Base-by-base conservation (phyloP, 2,113 vertebrate genomes). In the Entelurus aequoreus region DNA sequence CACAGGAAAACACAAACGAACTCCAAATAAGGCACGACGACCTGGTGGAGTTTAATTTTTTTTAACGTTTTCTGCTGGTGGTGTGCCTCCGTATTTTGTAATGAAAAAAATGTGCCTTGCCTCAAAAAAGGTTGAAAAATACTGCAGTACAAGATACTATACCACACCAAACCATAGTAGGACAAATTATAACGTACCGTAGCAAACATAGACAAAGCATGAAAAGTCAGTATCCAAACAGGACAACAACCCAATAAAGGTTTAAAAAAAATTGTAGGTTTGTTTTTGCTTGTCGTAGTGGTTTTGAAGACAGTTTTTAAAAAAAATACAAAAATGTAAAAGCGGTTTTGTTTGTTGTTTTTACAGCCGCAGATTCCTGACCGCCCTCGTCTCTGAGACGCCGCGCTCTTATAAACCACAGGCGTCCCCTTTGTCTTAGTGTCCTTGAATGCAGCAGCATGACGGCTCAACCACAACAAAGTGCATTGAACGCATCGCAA, bases 291-390 rank as follows among this genome's bases (percentile, higher is more conserved):
- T 55, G 54, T 1, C 65, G 71, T 48, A 80, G 80, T 59, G 7
- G 38, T 42, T 59, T 65, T 66, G 61, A 56, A 74, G 71, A 74
- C 79, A 78, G 74, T 62, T 60, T n/a, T n/a, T n/a, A n/a, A 36
- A 42, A 56, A 49, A 49, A 11, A 48, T 15, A 48, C 38, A 52
- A 66, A 40, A 74, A 59, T 61, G 81, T 74, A 74, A 81, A 78
- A 53, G 56, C 42, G 65, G 46, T 63, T 74, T 67, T 72, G 63
- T 75, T 69, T 79, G 77, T 72, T 69, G 79, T 79, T 72, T 79
- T 76, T 75, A 69, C 70, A 59, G 70, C 77, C 65, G 63, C 63
- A 70, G 58, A 74, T 75, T 77, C 40, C 71, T 72, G 69, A 68
- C 48, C 37, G 55, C 70, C 44, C 66, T 52, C 28, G 72, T 76